Evolutionary conservation across 2,888 invertebrate genomes (phyloP).

Genomic region (Heteromurus nitidus): DNA sequence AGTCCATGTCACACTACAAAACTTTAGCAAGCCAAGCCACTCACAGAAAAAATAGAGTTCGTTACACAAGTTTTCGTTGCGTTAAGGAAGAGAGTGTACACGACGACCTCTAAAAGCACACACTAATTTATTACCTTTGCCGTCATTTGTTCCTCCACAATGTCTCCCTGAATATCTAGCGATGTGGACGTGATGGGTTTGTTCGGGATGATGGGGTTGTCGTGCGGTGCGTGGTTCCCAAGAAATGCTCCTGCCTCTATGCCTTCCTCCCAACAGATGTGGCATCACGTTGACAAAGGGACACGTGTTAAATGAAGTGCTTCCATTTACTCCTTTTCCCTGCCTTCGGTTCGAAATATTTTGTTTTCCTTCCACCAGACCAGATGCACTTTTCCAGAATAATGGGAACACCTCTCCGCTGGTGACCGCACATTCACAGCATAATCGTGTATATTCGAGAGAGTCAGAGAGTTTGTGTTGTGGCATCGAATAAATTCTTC

Average conservation of each 20-base stretch:
- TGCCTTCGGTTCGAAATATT: not conserved
- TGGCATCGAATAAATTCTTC: too few species aligned
- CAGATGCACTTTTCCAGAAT: too few species aligned
- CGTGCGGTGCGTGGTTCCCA: not conserved
- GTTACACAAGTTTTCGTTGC: too few species aligned
- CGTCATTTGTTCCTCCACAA: not conserved
- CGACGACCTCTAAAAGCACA: slow-evolving; percentile 30
- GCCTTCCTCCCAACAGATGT: not conserved
- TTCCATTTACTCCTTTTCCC: not conserved
- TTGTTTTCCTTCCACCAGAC: too few species aligned
- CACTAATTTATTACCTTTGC: slow-evolving; percentile 49
- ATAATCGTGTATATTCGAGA: too few species aligned
- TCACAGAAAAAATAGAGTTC: too few species aligned
- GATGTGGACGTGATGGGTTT: not conserved
- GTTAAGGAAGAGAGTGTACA: too few species aligned
- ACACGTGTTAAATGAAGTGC: slow-evolving; percentile 25
- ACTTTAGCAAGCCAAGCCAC: too few species aligned
- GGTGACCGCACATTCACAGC: too few species aligned
- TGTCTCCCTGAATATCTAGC: slow-evolving; percentile 5
- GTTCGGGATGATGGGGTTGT: not conserved
- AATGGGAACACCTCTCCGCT: too few species aligned
- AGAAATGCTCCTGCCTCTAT: not conserved
- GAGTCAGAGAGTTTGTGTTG: too few species aligned
- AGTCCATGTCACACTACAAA: too few species aligned
- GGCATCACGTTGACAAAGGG: not conserved